Evolutionary conservation across 1,140 invertebrate genomes (phyloP), one percentile per base, ranked within the genome.

Genomic region (Dolichoris vasculosae): DNA sequence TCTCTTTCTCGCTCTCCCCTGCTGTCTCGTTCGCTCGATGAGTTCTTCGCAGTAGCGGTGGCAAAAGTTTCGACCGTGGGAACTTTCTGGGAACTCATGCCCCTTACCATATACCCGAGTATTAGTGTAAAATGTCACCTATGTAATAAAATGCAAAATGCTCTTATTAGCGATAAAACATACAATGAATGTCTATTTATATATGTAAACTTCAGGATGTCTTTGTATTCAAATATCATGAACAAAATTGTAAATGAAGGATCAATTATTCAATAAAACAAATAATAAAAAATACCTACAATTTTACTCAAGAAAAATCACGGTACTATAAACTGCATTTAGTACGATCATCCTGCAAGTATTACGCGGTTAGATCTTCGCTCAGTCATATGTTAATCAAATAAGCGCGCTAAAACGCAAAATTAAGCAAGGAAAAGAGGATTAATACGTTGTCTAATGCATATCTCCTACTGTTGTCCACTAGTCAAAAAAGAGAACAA

Each of bases 61-160:
- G 90, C 89, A 92, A 91, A 93, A 91, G 90, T 92, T 91, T 93
- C 91, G 92, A 92, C 92, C 93, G 93, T 93, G 93, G 91, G 93
- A 93, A 93, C 91, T 88, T 92, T 93, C 90, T 90, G 90, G 91
- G 92, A 92, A 93, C 89, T 90, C 88, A 88, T 90, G 89, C 86
- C 88, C 88, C 87, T 88, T 87, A 90, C 92, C 92, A 93, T 93
- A 93, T 92, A 92, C 90, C 90, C 2, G 38, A 40, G 23, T 7
- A 9, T 30, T 88, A 89, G 77, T 90, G 89, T 89, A 91, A 91
- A 89, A 90, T 88, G 69, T 73, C 38, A 23, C 40, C 38, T n/a
- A n/a, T n/a, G n/a, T n/a, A n/a, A n/a, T n/a, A n/a, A n/a, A n/a
- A n/a, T n/a, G n/a, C n/a, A n/a, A n/a, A n/a, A n/a, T n/a, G n/a